phyloP scores from a whole-genome alignment of 2,113 vertebrate genomes.

The Erythrolamprus reginae region DNA sequence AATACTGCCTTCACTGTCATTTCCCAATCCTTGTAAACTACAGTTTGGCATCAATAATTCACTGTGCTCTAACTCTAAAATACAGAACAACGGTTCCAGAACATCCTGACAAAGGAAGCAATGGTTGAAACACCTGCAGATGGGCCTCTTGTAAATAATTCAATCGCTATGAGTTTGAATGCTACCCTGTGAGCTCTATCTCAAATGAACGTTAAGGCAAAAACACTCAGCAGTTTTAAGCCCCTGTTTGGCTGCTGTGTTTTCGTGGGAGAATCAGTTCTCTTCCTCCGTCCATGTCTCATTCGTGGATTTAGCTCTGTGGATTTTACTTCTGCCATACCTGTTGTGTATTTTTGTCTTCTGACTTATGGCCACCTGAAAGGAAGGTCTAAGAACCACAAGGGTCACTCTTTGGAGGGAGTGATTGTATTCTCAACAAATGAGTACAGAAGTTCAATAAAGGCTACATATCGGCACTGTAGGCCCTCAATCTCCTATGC shows the following conservation, averaged over 20 bases:
- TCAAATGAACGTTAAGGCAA: background rate
- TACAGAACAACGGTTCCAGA: background rate
- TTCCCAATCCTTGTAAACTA: background rate
- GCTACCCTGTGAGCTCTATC: background rate
- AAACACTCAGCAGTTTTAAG: slow-evolving; percentile 7
- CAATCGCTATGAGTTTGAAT: background rate
- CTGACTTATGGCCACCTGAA: background rate
- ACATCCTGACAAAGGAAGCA: background rate
- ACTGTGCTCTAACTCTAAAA: background rate
- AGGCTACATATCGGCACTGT: background rate
- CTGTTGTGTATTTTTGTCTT: background rate
- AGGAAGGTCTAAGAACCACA: background rate
- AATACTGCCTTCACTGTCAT: background rate
- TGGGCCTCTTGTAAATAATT: background rate
- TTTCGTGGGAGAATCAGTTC: background rate
- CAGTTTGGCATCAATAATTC: background rate
- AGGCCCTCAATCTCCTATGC: too few species aligned
- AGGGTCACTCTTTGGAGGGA: background rate
- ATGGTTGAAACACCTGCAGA: background rate
- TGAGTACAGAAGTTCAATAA: background rate
- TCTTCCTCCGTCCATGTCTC: background rate
- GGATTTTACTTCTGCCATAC: background rate
- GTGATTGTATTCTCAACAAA: background rate
- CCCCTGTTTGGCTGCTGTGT: background rate
- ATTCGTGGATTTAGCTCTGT: background rate